Percentiles rank a stretch among this genome's conserved stretches.
These are phyloP conservation scores for Engystomops pustulosus DNA, from an alignment of 2,113 vertebrate species.

Conservation along the genomic window DNA sequence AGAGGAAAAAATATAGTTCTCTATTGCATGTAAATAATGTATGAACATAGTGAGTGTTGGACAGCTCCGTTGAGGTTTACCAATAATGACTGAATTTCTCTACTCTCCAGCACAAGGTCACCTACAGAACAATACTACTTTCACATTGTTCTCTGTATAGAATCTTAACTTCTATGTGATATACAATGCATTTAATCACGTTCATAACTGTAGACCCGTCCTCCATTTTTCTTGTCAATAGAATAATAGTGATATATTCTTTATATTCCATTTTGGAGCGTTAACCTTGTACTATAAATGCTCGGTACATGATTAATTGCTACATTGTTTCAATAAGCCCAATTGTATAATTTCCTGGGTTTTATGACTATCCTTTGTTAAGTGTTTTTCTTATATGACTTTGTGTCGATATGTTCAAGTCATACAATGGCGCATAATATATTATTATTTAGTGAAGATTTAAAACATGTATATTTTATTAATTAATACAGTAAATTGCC, in stretches of 20 bases:
- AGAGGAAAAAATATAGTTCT: background rate
- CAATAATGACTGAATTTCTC: background rate
- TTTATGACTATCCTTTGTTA: background rate
- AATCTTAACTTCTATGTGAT: background rate
- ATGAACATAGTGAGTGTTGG: background rate
- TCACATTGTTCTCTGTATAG: background rate
- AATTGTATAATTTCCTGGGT: too few relatives aligned
- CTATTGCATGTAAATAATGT: too few relatives aligned
- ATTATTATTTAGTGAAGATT: background rate
- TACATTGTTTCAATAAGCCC: background rate
- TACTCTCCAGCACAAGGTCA: constrained; percentile 8
- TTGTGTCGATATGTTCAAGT: background rate
- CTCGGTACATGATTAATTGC: background rate
- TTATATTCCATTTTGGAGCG: background rate
- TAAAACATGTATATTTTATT: too few relatives aligned
- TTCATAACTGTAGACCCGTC: background rate
- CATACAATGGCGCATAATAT: background rate
- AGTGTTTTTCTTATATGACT: too few relatives aligned
- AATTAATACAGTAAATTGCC: too few relatives aligned
- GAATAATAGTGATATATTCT: background rate
- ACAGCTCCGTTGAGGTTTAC: background rate
- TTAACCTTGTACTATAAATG: constrained; percentile 25
- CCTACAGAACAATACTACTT: background rate
- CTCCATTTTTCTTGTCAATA: background rate
- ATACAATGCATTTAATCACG: background rate